Conservation (phyloP, 2,113 vertebrate genomes). For the Accipiter cooperii region DNA sequence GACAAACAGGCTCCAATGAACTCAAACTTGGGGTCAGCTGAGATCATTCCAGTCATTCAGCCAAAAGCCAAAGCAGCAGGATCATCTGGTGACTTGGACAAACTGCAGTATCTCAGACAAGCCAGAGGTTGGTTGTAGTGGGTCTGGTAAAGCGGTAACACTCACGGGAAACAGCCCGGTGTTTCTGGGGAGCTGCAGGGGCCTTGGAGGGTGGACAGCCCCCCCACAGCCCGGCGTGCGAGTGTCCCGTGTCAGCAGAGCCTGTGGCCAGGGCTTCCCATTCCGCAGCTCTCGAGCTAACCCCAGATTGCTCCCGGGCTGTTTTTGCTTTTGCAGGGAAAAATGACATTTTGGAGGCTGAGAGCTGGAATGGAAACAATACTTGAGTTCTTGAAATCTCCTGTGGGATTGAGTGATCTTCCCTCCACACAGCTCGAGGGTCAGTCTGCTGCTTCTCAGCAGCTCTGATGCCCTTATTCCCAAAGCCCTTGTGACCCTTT, state of each 20-base stretch:
- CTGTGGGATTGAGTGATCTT: neutral
- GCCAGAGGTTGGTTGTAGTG: neutral
- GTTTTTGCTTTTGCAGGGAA: neutral
- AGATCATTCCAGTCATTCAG: neutral
- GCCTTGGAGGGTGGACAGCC: neutral
- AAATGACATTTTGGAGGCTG: neutral
- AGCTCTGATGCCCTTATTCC: neutral
- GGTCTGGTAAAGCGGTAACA: neutral
- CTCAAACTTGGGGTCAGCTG: neutral
- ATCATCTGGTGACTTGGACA: neutral
- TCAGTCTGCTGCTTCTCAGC: neutral
- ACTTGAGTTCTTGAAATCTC: neutral
- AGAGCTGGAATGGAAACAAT: neutral
- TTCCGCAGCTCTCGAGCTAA: neutral
- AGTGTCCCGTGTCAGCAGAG: neutral
- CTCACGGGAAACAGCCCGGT: accelerated
- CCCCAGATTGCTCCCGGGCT: neutral
- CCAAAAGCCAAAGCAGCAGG: neutral
- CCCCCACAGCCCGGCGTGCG: accelerated
- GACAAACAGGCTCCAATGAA: neutral
- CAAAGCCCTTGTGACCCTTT: neutral
- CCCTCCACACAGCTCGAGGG: neutral
- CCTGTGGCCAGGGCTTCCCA: neutral
- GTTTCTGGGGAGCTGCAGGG: neutral
- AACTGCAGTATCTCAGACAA: neutral